Percentiles rank a stretch among this genome's conserved stretches.
Conservation (phyloP, 1,140 invertebrate species). For the Rhagoletis pomonella region DNA sequence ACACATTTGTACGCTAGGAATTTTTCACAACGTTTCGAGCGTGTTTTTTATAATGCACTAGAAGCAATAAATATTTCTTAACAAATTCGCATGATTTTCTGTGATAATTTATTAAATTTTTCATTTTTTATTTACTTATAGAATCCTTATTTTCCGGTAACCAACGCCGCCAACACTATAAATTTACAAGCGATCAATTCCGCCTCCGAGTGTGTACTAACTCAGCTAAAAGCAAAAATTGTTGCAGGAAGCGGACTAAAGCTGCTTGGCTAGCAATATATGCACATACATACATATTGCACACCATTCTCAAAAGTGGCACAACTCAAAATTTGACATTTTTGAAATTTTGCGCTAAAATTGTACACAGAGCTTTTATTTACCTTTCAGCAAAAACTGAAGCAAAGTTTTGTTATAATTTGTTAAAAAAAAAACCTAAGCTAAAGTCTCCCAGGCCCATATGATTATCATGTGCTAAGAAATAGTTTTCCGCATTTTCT, state of each 20-base stretch:
- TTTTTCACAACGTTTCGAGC: no score
- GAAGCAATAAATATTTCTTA: not conserved
- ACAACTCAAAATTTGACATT: no score
- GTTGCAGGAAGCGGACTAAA: conserved; percentile 31
- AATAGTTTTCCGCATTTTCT: no score
- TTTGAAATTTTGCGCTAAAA: no score
- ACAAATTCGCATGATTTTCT: not conserved
- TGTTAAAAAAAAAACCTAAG: no score
- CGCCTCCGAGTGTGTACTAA: conserved; percentile 73
- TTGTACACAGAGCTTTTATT: no score
- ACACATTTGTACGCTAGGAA: not conserved
- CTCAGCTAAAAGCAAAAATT: conserved; percentile 35
- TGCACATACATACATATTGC: not conserved
- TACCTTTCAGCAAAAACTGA: no score
- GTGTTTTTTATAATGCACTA: not conserved
- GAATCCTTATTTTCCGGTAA: conserved; percentile 10
- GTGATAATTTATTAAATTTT: not conserved
- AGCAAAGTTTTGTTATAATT: no score
- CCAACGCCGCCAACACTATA: conserved; percentile 60
- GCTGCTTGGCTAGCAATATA: conserved; percentile 11
- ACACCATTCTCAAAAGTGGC: no score
- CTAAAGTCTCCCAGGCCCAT: no score
- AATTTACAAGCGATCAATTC: conserved; percentile 67
- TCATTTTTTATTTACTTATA: conserved; percentile 1
- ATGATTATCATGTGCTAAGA: no score